Base-by-base conservation (phyloP, 2,113 vertebrate genomes). In the Corythornis madagascariensis region DNA sequence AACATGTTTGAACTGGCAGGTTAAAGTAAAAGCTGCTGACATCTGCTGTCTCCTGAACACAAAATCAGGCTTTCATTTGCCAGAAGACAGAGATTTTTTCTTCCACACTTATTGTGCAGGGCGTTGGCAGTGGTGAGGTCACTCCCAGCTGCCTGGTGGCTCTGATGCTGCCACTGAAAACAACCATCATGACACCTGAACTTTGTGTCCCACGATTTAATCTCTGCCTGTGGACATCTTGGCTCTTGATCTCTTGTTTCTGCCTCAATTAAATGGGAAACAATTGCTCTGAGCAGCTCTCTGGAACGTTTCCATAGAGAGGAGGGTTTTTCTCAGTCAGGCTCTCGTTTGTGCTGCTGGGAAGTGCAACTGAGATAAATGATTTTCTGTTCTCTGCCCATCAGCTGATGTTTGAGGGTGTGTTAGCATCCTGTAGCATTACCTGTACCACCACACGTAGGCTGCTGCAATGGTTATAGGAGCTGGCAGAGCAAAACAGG, bases 191-290 rank as follows among this genome's bases (percentile, higher is more conserved):
- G 67, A 72, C 65, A 88, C 53, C 76, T 65, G 53, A 86, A 86
- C 53, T 77, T 89, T 33, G 7, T 45, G 78, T 91, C 74, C 70
- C 40, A 50, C 0, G 45, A 85, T 87, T 92, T 91, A 85, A 82
- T 93, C 79, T 88, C 80, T 72, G 60, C 35, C 35, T 78, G 14
- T 43, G 83, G 86, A 78, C 52, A 86, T 90, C 73, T 81, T 78
- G 93, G 61, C 69, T 93, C 43, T 60, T 67, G 42, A 89, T 80
- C 78, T 92, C 50, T 59, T 59, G 10, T 56, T 94, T 91, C 69
- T 91, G 31, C 14, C 35, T 88, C 85, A 91, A 91, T 76, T 93
- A 79, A 85, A 61, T 60, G 40, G 83, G 77, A 86, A 94, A 78
- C 78, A 92, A 76, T 91, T 74, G 31, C 43, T 59, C 31, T 60